A percentile compares a stretch with the other conserved stretches of the same genome.
Conservation (phyloP, 1,140 invertebrate species). For the Drosophila obscura region DNA sequence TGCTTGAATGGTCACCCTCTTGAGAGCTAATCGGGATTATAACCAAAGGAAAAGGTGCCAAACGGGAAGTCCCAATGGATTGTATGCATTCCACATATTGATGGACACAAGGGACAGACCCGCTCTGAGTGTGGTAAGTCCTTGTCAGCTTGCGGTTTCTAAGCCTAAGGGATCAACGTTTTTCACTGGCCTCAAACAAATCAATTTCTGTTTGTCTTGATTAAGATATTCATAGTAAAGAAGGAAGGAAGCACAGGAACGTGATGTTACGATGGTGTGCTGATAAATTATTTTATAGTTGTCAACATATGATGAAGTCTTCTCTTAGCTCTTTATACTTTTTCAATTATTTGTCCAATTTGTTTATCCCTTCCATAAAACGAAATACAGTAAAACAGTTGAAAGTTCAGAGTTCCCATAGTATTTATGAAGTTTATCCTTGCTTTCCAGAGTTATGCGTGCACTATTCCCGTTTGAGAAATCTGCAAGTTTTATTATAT, state of each 20-base stretch:
- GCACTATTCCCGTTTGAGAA: conserved; percentile 12
- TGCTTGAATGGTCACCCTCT: not conserved
- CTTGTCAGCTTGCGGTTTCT: conserved; percentile 27
- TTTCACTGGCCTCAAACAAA: conserved; percentile 12
- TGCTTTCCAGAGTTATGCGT: conserved; percentile 3
- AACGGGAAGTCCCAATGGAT: conserved; percentile 1
- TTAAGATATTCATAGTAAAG: conserved; percentile 30
- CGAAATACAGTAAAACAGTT: no score
- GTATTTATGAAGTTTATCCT: no score
- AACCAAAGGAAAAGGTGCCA: conserved; percentile 22
- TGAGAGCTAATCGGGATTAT: conserved; percentile 20
- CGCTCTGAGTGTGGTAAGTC: conserved; percentile 9
- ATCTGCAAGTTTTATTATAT: conserved; percentile 17
- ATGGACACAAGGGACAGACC: not conserved
- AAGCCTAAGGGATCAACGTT: not conserved
- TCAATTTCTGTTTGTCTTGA: conserved; percentile 24
- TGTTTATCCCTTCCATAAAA: no score
- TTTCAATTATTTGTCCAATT: no score
- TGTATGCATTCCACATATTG: not conserved
- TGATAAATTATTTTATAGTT: no score
- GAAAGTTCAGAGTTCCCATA: no score
- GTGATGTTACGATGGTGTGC: no score
- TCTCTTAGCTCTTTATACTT: no score
- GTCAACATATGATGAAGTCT: no score
- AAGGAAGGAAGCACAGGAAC: not conserved